Evolutionary conservation across 2,888 invertebrate species (phyloP).

Genomic region (Ceraclea dissimilis): DNA sequence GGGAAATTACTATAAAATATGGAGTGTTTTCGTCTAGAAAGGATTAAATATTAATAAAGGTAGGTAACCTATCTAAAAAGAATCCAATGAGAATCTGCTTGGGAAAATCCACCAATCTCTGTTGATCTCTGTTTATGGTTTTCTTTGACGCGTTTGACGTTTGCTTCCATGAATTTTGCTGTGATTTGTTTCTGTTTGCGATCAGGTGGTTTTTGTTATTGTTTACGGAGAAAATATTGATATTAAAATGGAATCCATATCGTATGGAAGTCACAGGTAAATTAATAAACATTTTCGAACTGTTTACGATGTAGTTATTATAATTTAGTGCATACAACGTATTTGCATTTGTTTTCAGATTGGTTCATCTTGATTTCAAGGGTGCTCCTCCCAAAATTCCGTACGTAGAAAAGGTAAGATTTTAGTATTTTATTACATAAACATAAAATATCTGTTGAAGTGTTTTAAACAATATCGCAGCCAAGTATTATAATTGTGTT

Average conservation of each 20-base stretch:
- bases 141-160: too few relatives aligned
- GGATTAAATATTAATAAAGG: too few relatives aligned
- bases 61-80: too few relatives aligned
- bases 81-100: too few relatives aligned
- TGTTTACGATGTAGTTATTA: background rate
- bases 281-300: background rate
- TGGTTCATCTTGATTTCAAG: constrained; percentile 78
- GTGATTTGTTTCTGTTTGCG: background rate
- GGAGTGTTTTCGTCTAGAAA: too few relatives aligned
- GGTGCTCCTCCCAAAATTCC: constrained; percentile 69
- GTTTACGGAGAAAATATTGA: constrained; percentile 17
- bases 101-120: too few relatives aligned
- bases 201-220: constrained; percentile 26
- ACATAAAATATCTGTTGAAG: too few relatives aligned
- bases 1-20: too few relatives aligned
- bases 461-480: too few relatives aligned
- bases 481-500: too few relatives aligned
- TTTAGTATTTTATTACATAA: background rate
- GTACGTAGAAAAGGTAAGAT: constrained; percentile 45
- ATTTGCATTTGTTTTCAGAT: constrained; percentile 31
- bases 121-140: too few relatives aligned
- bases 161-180: background rate
- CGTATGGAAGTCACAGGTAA: constrained; percentile 22
- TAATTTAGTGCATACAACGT: background rate
- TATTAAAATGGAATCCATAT: constrained; percentile 20